phyloP scores from a whole-genome alignment of 2,888 invertebrate genomes.

The Protophormia terraenovae region DNA sequence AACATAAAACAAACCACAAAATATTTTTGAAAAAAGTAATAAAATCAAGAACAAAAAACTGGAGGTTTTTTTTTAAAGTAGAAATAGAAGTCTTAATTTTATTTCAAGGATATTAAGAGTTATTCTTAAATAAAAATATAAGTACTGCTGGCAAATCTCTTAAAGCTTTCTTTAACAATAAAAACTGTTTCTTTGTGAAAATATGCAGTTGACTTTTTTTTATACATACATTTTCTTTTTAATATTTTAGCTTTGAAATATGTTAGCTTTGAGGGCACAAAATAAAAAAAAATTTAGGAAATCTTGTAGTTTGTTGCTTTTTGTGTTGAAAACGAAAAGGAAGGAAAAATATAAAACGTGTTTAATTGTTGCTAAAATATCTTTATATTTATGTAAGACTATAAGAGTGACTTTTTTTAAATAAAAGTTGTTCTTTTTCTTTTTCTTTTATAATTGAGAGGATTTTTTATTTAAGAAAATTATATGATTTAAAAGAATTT shows the following conservation, averaged over 20 bases:
- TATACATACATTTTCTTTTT: too few species aligned
- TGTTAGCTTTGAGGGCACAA: too few species aligned
- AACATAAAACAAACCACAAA: constrained; percentile 54
- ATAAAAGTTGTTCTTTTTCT: not conserved
- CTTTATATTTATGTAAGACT: not conserved
- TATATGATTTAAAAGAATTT: not conserved
- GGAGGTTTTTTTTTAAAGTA: constrained; percentile 1
- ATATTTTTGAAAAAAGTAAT: constrained; percentile 8
- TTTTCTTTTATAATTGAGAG: constrained; percentile 2
- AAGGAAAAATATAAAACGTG: constrained; percentile 53
- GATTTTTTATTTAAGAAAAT: not conserved
- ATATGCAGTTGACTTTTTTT: too few species aligned
- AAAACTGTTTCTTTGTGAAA: too few species aligned
- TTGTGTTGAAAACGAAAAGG: not conserved
- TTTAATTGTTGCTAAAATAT: constrained; percentile 49
- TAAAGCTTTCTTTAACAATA: too few species aligned
- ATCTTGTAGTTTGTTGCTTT: not conserved
- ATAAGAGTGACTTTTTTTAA: too few species aligned
- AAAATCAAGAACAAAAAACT: constrained; percentile 24
- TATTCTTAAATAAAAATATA: too few species aligned
- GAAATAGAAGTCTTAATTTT: constrained; percentile 15
- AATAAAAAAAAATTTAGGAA: too few species aligned
- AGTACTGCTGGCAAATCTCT: too few species aligned
- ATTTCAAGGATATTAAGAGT: too few species aligned
- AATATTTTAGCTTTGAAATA: too few species aligned